Evolutionary conservation across 2,113 vertebrate genomes (phyloP).

Genomic region (Nanger granti): DNA sequence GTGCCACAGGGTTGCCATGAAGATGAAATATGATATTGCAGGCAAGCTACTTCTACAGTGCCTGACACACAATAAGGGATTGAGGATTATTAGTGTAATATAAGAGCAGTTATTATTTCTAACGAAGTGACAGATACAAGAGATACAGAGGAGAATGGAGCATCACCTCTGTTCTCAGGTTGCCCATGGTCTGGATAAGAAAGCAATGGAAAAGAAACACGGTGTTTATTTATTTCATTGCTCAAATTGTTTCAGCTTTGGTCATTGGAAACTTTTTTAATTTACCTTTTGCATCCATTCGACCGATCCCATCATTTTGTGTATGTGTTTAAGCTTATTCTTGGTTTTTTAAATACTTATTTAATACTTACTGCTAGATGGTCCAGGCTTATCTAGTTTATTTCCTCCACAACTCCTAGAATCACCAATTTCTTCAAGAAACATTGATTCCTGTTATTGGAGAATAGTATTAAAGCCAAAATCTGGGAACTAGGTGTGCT

Average conservation of each 20-base stretch:
- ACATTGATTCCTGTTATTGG: not conserved
- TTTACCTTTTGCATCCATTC: not conserved
- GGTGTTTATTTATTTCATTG: not conserved
- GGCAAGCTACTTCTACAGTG: not conserved
- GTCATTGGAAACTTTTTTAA: not conserved
- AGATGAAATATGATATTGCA: not conserved
- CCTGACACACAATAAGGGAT: not conserved
- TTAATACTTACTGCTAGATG: not conserved
- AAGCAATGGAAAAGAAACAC: not conserved
- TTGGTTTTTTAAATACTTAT: not conserved
- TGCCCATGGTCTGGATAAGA: not conserved
- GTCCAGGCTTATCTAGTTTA: not conserved
- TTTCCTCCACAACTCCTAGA: not conserved
- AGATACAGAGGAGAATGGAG: not conserved
- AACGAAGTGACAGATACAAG: not conserved
- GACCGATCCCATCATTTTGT: not conserved
- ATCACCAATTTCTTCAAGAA: not conserved
- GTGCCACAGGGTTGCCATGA: not conserved
- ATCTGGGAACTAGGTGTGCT: not conserved
- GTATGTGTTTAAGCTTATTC: not conserved
- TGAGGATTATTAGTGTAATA: not conserved
- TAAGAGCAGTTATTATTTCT: not conserved
- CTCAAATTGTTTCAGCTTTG: not conserved
- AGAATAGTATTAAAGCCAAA: not conserved
- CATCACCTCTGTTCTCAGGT: not conserved